A percentile compares a stretch with the other conserved stretches of the same genome.
These are phyloP conservation scores for Epinephelus coioides DNA, from an alignment of 2,797 vertebrate species.

Conservation along the genomic window DNA sequence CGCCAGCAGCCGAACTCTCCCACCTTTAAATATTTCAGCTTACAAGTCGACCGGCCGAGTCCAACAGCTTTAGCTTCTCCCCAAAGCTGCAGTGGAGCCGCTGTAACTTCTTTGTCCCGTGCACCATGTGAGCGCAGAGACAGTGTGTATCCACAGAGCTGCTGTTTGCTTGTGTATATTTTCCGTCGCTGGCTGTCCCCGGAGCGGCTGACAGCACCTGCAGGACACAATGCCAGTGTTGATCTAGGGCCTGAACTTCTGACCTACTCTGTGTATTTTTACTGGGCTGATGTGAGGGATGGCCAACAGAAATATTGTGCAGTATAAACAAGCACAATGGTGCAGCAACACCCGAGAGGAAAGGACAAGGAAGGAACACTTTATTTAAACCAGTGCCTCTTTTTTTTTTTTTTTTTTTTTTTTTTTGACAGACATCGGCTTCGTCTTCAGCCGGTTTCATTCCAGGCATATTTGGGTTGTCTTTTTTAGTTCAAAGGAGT, in stretches of 20 bases:
- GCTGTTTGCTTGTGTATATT: constrained; percentile 55
- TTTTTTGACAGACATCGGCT: constrained; percentile 35
- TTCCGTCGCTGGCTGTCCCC: constrained; percentile 41
- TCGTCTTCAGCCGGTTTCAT: constrained; percentile 62
- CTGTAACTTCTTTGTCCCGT: constrained; percentile 38
- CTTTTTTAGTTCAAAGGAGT: constrained; percentile 69
- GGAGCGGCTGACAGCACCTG: constrained; percentile 76
- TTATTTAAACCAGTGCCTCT: constrained; percentile 61
- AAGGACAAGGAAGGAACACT: constrained; percentile 71
- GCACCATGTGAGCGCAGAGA: constrained; percentile 5
- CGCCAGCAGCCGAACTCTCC: not conserved
- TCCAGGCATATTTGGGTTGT: constrained; percentile 74
- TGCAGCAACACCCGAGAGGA: constrained; percentile 53
- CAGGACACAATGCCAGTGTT: constrained; percentile 73
- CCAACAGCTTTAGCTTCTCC: not conserved
- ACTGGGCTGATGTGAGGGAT: constrained; percentile 69
- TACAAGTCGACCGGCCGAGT: not conserved
- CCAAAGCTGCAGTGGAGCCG: constrained; percentile 13
- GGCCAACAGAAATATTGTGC: constrained; percentile 64
- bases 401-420: constrained; percentile 7
- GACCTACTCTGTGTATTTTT: constrained; percentile 83
- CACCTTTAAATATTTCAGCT: constrained; percentile 20
- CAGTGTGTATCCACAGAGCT: constrained; percentile 45
- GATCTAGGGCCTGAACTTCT: constrained; percentile 79
- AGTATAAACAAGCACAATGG: constrained; percentile 76